Evolutionary conservation across 2,888 invertebrate genomes (phyloP).

Genomic region (Lamellibrachia satsuma): DNA sequence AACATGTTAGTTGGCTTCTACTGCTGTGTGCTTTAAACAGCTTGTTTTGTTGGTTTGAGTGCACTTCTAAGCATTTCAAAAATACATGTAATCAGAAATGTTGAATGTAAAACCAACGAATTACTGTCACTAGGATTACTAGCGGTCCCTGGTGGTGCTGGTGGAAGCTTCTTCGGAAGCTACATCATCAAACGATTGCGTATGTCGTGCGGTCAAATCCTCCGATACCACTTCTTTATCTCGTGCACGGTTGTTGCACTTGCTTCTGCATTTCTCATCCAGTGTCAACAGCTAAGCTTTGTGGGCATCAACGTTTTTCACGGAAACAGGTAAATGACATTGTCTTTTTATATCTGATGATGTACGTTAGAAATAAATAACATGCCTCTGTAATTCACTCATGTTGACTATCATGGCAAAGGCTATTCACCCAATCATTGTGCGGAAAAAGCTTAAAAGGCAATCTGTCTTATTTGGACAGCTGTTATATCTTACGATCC

Average conservation of each 20-base stretch:
- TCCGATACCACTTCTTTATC: slow-evolving; percentile 47
- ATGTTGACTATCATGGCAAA: neutral
- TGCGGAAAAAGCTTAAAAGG: no score
- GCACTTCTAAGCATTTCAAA: no score
- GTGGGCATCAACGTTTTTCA: slow-evolving; percentile 27
- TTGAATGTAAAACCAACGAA: neutral
- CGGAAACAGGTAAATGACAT: neutral
- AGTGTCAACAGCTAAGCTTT: slow-evolving; percentile 24
- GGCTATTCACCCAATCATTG: no score
- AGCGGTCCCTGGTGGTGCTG: slow-evolving; percentile 56
- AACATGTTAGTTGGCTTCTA: no score
- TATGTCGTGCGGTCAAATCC: slow-evolving; percentile 50
- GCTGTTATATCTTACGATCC: no score
- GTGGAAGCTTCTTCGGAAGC: slow-evolving; percentile 56
- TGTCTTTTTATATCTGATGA: neutral
- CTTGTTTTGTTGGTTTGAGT: no score
- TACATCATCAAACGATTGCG: slow-evolving; percentile 50
- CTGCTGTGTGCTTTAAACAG: no score
- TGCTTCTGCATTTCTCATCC: slow-evolving; percentile 13
- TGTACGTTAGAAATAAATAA: neutral
- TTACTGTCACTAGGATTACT: slow-evolving; percentile 26
- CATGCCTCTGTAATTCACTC: neutral
- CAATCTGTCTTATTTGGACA: no score
- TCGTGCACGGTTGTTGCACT: neutral
- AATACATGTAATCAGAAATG: no score